Evolutionary conservation across 2,113 vertebrate species (phyloP), one percentile per base, ranked within the genome.

Genomic region (Nesogale talazaci): DNA sequence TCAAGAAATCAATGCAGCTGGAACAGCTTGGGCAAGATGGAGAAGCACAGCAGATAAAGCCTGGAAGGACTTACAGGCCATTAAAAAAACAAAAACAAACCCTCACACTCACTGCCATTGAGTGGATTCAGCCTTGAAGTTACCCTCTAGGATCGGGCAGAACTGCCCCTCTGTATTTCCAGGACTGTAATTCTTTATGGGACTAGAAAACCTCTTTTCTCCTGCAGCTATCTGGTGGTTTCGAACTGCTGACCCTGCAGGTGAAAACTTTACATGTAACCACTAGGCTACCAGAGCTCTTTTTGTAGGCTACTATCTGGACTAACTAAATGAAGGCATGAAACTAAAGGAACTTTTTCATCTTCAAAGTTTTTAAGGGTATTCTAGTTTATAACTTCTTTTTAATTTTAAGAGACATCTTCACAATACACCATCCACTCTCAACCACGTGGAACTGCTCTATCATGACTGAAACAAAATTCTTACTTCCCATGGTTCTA

Each of bases 401-500:
- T 61, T 46, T 7, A 5, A 86, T 52, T 34, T 16, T 42, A 86
- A 91, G 12, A 83, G 36, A 65, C 74, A 57, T 29, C 15, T 90
- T 36, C 25, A n/a, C 57, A 77, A 63, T 42, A 77, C 1, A 78
- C 22, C 22, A 87, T 27, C 36, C 23, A 40, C n/a, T 36, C 22
- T 17, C 10, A 59, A 31, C 23, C 34, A 87, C 34, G 22, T 27
- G 83, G 36, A 92, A 29, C 61, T 78, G 40, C 36, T 52, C 25
- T 31, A 61, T 31, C 79, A 38, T 46, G 70, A 59, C 22, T 89
- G n/a, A 10, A 56, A 40, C 59, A 56, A 84, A 72, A 89, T 36
- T 63, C 89, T 61, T 91, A 29, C 34, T 63, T 80, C 34, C 29
- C 25, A 25, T 29, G 61, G 84, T 70, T 93, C 83, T 27, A 92